Conservation (phyloP, 2,797 vertebrate genomes). For the Sternarchorhynchus goeldii region DNA sequence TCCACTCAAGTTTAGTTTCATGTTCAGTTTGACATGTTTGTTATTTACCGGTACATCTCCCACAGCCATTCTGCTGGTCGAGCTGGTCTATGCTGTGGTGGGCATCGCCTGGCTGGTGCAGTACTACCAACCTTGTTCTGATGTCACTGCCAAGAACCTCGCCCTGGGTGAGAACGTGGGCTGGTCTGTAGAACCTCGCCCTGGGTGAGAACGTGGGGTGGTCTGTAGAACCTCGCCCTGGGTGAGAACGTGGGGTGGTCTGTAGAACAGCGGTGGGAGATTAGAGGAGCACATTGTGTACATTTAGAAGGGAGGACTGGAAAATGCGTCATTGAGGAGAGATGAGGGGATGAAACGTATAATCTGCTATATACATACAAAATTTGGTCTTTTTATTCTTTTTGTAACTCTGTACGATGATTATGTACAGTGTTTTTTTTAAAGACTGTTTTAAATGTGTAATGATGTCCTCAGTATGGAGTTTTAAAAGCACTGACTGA, state of each 20-base stretch:
- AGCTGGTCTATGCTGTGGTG: conserved; percentile 96
- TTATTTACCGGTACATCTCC: conserved; percentile 10
- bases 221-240: conserved; percentile 85
- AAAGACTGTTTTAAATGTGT: too few species aligned
- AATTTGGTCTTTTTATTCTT: not conserved
- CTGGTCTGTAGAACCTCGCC: conserved; percentile 77
- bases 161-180: too few species aligned
- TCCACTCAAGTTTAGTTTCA: too few species aligned
- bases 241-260: conserved; percentile 73
- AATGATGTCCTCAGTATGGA: too few species aligned
- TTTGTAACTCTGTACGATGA: too few species aligned
- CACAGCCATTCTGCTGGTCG: conserved; percentile 93
- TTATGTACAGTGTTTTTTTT: too few species aligned
- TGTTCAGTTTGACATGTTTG: too few species aligned
- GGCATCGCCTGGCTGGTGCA: conserved; percentile 96
- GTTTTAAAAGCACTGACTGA: too few species aligned
- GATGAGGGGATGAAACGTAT: not conserved
- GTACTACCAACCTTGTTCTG: conserved; percentile 95
- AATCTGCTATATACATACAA: not conserved
- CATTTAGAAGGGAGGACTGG: not conserved
- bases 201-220: conserved; percentile 78
- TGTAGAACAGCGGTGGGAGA: not conserved
- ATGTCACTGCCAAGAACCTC: conserved; percentile 95
- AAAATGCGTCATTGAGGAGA: not conserved
- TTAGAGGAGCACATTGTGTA: not conserved